A percentile compares a stretch with the other conserved stretches of the same genome.
Conservation (phyloP, 35 echinoderm and acorn worm genomes). For the Acanthaster planci region DNA sequence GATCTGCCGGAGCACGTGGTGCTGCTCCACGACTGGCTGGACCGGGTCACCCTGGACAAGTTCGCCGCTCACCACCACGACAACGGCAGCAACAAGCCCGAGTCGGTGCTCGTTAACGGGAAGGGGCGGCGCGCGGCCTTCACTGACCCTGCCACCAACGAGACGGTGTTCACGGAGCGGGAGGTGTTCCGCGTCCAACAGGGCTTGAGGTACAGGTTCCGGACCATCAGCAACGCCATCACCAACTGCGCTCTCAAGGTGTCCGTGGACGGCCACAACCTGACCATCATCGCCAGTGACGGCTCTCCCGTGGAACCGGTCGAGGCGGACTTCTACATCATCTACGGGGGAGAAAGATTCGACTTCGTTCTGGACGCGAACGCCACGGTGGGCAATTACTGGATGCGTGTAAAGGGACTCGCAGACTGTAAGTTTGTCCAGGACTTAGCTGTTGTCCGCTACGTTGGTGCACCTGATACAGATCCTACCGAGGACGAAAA, state of each 20-base stretch:
- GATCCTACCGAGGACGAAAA: constrained; percentile 56
- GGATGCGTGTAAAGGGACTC: constrained; percentile 65
- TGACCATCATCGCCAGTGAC: constrained; percentile 83
- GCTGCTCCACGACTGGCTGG: constrained; percentile 79
- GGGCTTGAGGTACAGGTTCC: constrained; percentile 66
- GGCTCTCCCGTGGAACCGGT: constrained; percentile 61
- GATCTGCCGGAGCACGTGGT: constrained; percentile 81
- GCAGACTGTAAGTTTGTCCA: constrained; percentile 44
- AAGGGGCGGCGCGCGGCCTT: constrained; percentile 56
- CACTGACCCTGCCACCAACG: background rate
- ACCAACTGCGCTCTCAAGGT: constrained; percentile 78
- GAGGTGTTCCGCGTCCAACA: constrained; percentile 48
- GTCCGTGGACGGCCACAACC: constrained; percentile 69
- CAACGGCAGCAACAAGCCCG: constrained; percentile 81
- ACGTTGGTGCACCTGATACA: constrained; percentile 60
- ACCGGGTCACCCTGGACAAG: constrained; percentile 65
- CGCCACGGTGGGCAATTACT: constrained; percentile 55
- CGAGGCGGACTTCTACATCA: constrained; percentile 53
- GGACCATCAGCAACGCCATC: constrained; percentile 77
- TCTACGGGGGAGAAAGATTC: constrained; percentile 74
- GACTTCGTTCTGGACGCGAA: constrained; percentile 73
- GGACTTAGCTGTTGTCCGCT: constrained; percentile 77
- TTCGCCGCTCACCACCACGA: constrained; percentile 81
- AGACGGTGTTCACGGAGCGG: constrained; percentile 26
- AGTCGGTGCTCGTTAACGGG: constrained; percentile 88